Conservation (phyloP, 2,888 invertebrate genomes). For the Lottia scabra region DNA sequence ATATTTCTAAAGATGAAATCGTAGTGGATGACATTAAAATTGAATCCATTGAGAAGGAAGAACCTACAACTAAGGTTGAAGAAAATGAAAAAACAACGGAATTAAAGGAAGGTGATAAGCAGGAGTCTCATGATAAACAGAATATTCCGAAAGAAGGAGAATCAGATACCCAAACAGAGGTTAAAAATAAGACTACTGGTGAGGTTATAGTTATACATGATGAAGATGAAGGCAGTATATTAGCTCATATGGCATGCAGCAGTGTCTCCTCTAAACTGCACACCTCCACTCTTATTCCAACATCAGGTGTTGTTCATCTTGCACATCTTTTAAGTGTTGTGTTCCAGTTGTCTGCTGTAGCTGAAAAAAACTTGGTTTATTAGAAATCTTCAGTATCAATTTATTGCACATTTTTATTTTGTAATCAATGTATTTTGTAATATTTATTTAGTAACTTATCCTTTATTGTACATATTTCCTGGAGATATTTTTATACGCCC, state of each 20-base stretch:
- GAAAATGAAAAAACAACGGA: constrained; percentile 14
- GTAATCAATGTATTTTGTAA: too few relatives aligned
- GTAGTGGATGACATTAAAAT: not conserved
- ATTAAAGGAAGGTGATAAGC: constrained; percentile 17
- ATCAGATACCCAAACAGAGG: constrained; percentile 20
- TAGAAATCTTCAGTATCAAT: not conserved
- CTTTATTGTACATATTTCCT: too few relatives aligned
- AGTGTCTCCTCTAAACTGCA: constrained; percentile 6
- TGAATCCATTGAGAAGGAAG: constrained; percentile 8
- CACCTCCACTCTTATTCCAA: not conserved
- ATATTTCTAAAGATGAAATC: constrained; percentile 14
- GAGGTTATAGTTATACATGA: constrained; percentile 8
- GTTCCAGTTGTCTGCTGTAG: not conserved
- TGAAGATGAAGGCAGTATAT: constrained; percentile 16
- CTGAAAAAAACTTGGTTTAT: not conserved
- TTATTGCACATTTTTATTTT: too few relatives aligned
- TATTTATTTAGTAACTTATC: too few relatives aligned
- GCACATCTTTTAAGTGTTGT: not conserved
- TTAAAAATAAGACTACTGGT: constrained; percentile 18
- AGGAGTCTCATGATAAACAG: constrained; percentile 16
- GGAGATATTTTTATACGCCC: too few relatives aligned
- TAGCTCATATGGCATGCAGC: constrained; percentile 14
- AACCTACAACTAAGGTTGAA: constrained; percentile 7
- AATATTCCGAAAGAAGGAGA: constrained; percentile 21
- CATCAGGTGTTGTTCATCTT: not conserved